These are phyloP conservation scores for Oligia latruncula DNA, from an alignment of 2,888 invertebrate genomes.

Conservation along the genomic window DNA sequence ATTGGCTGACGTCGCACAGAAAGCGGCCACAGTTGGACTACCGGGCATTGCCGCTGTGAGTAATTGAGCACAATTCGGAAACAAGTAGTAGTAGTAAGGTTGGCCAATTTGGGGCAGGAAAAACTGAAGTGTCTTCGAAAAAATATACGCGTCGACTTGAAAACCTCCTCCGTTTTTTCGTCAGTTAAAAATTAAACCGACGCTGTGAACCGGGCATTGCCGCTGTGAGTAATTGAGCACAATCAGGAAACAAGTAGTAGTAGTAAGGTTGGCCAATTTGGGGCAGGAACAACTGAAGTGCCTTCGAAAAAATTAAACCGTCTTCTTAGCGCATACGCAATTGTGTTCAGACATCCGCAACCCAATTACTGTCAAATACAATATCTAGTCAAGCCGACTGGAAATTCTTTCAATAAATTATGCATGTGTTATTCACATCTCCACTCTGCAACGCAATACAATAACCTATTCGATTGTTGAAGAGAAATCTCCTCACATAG, in stretches of 20 bases:
- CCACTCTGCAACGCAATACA: not conserved
- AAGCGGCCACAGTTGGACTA: slow-evolving; percentile 76
- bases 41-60: slow-evolving; percentile 83
- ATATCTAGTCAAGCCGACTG: not conserved
- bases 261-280: not conserved
- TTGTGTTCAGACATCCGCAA: not conserved
- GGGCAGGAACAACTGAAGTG: not conserved
- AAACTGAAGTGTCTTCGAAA: not conserved
- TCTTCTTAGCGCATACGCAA: not conserved
- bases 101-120: not conserved
- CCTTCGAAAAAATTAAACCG: not conserved
- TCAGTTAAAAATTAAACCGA: too few species aligned
- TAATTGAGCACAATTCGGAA: slow-evolving; percentile 23
- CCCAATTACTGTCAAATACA: not conserved
- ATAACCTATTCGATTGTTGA: not conserved
- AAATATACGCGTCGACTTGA: too few species aligned
- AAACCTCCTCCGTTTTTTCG: too few species aligned
- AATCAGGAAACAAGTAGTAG: not conserved
- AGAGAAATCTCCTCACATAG: not conserved
- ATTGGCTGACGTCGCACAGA: slow-evolving; percentile 73
- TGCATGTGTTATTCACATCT: not conserved
- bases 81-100: not conserved
- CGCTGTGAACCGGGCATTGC: slow-evolving; percentile 79
- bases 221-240: slow-evolving; percentile 70
- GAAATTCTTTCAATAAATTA: not conserved